phyloP scores from a whole-genome alignment of 2,113 vertebrate genomes.

The Aptenodytes forsteri region DNA sequence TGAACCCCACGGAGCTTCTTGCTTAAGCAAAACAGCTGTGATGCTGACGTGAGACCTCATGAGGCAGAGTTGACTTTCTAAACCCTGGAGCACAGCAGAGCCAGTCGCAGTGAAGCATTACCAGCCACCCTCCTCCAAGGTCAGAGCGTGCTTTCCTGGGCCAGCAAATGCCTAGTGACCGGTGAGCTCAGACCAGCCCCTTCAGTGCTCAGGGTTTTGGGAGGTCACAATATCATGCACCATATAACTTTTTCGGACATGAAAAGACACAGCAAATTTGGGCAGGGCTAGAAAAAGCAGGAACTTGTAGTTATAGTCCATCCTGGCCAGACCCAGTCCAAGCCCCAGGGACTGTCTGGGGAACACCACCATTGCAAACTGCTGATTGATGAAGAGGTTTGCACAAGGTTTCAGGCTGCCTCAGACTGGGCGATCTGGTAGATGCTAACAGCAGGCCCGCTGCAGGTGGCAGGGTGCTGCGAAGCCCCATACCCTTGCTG shows the following conservation, averaged over 20 bases:
- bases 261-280: neutral
- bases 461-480: accelerated
- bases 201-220: neutral
- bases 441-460: neutral
- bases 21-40: neutral
- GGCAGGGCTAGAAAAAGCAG: neutral
- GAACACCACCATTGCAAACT: neutral
- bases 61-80: neutral
- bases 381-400: neutral
- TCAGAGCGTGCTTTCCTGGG: neutral
- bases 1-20: accelerated
- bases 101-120: neutral
- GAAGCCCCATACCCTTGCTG: accelerated
- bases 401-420: neutral
- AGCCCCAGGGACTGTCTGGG: neutral
- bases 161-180: neutral
- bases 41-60: neutral
- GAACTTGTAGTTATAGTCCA: neutral
- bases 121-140: neutral
- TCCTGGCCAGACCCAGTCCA: neutral
- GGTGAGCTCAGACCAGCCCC: neutral
- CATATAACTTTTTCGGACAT: neutral
- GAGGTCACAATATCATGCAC: neutral
- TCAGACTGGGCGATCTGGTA: neutral
- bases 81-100: neutral